A percentile compares a stretch with the other conserved stretches of the same genome.
These are phyloP conservation scores for Drosophila pegasa DNA, from an alignment of 2,888 invertebrate genomes.

Conservation along the genomic window DNA sequence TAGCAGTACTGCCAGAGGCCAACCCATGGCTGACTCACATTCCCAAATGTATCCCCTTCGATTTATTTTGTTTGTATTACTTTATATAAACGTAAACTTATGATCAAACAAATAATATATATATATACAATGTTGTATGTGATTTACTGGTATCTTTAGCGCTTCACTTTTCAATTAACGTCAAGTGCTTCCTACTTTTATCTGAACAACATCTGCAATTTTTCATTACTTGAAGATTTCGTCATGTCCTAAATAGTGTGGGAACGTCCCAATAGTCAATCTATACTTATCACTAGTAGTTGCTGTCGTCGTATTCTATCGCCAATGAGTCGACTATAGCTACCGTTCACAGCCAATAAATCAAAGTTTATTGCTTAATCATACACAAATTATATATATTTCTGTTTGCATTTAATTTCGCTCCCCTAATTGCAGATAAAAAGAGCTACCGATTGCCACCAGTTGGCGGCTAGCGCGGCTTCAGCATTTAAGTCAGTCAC, in stretches of 20 bases:
- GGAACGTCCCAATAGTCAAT: conserved; percentile 21
- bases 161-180: conserved; percentile 63
- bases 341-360: conserved; percentile 55
- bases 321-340: conserved; percentile 33
- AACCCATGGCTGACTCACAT: conserved; percentile 60
- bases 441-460: conserved; percentile 16
- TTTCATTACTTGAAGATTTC: conserved; percentile 27
- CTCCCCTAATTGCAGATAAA: conserved; percentile 32
- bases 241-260: conserved; percentile 21
- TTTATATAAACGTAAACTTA: conserved; percentile 43
- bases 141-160: conserved; percentile 27
- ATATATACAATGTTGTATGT: conserved; percentile 19
- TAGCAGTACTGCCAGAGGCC: conserved; percentile 42
- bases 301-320: conserved; percentile 10
- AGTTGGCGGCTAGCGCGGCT: conserved; percentile 11
- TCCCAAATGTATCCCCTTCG: conserved; percentile 47
- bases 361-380: conserved; percentile 60
- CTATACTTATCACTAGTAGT: conserved; percentile 45
- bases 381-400: conserved; percentile 63
- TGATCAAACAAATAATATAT: conserved; percentile 48
- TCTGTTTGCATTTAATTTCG: conserved; percentile 30
- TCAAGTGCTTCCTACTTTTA: conserved; percentile 51
- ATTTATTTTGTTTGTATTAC: conserved; percentile 39
- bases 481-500: conserved; percentile 49
- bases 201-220: conserved; percentile 25